Evolutionary conservation across 2,888 invertebrate genomes (phyloP).

Genomic region (Chalcosyrphus nemorum): DNA sequence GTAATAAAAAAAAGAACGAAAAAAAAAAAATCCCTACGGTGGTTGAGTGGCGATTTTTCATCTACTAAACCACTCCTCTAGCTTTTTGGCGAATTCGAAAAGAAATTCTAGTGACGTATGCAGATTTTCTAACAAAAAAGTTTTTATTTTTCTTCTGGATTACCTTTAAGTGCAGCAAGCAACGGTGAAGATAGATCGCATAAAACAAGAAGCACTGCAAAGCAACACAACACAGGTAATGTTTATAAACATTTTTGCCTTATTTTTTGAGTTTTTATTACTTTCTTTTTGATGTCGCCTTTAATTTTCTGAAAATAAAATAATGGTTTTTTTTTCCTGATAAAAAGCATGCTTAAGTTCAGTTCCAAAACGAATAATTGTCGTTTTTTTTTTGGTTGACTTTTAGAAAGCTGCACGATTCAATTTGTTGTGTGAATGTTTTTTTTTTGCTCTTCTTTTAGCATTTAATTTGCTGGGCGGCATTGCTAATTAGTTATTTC

Average conservation of each 20-base stretch:
- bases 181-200: neutral
- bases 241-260: neutral
- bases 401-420: conserved; percentile 43
- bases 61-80: conserved; percentile 43
- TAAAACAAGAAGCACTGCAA: neutral
- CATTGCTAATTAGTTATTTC: conserved; percentile 25
- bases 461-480: conserved; percentile 1
- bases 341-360: conserved; percentile 21
- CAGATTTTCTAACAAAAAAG: conserved; percentile 22
- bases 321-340: neutral
- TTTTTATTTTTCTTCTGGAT: no score
- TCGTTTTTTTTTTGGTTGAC: neutral
- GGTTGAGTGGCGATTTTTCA: conserved; percentile 36
- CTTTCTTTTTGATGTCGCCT: conserved; percentile 70
- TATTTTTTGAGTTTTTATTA: conserved; percentile 5
- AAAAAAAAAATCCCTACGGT: conserved; percentile 9
- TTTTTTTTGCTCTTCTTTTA: neutral
- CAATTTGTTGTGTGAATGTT: no score
- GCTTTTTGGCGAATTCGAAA: conserved; percentile 6
- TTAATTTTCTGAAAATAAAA: conserved; percentile 1
- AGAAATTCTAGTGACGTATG: conserved; percentile 54
- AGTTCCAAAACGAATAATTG: neutral
- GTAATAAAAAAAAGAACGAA: neutral
- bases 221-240: conserved; percentile 43
- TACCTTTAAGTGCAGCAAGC: conserved; percentile 13